Base-by-base conservation (phyloP, 1,140 invertebrate species). In the Diorhabda elongata region DNA sequence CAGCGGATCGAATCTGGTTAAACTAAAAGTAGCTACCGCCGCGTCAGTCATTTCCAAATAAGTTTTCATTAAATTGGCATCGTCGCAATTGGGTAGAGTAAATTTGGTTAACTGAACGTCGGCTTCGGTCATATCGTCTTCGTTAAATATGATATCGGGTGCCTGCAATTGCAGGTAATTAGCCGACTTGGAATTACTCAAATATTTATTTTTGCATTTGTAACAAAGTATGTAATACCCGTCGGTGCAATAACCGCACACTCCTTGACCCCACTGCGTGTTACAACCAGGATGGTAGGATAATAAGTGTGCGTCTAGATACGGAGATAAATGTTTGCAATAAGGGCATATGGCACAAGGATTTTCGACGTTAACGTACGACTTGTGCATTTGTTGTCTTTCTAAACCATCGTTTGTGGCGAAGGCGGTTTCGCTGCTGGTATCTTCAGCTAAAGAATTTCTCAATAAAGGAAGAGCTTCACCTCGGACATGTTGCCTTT, bases 261-360 rank as follows among this genome's bases (percentile, higher is more conserved):
- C 76, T 4, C 78, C 81, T 59, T 78, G 75, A 42, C 78, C 77
- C 74, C 79, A 83, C 6, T 78, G 71, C 2, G 78, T 69, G 4
- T 81, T 81, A 77, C 85, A 86, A 6, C 84, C 85, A 26, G 82
- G 81, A 78, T 86, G 85, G 8, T 81, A 74, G 4, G 77, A 72
- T 7, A 78, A 57, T 76, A 82, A 76, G 69, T 83, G 82, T 41
- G 73, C 74, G 42, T 74, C 71, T 44, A 83, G 67, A 69, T 80
- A 76, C 7, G 75, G 68, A n/a, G 77, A 78, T 6, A 74, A 60
- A 65, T 77, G 74, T 41, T 76, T 73, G 68, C 82, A 83, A 43
- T 82, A 75, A 56, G 73, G 73, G 71, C 82, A 83, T 26, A 75
- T 67, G 3, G 56, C 69, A 58, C 68, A 67, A n/a, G 68, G 56